Base-by-base conservation (phyloP, 2,888 invertebrate species). In the Philhelius pedissequus region DNA sequence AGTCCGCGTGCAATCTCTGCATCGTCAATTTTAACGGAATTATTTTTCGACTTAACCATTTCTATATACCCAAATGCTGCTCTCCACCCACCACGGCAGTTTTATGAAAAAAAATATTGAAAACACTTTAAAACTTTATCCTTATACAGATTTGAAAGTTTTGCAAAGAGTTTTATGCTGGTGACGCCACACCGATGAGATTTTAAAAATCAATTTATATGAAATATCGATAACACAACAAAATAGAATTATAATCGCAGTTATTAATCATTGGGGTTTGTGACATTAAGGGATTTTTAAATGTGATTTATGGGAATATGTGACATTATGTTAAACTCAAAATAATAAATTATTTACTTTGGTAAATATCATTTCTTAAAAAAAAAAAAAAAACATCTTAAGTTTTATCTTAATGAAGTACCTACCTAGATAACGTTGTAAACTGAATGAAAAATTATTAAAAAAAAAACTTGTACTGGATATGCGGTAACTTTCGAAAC, bases 111-210 rank as follows among this genome's bases (percentile, higher is more conserved):
- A 40, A 15, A 40, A 0, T 2, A 30, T 30, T n/a, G 6, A 56
- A 20, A 56, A 68, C 45, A 54, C 74, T 54, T 60, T 74, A 54
- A 64, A 80, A 80, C 75, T 80, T 80, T 64, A 58, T 62, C 75
- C 56, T 75, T 48, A 38, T 15, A 20, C 3, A 35, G 20, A 32
- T 20, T 56, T 20, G 56, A 73, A 73, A 54, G 54, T 74, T 74
- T 62, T 64, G 3, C 27, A 5, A 25, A 45, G 43, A 50, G 6
- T n/a, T 35, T 35, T 35, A 7, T 60, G 25, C 38, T 60, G 77
- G 54, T 27, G 35, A 52, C 38, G 15, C 5, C 6, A 8, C 15
- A 9, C 43, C 48, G 25, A 50, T 2, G 48, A n/a, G 48, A 50
- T 50, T 50, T 50, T 50, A 50, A 50, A 50, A 50, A 50, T 50